Evolutionary conservation across 2,888 invertebrate genomes (phyloP), one percentile per base, ranked within the genome.

Genomic region (Yponomeuta cagnagella): DNA sequence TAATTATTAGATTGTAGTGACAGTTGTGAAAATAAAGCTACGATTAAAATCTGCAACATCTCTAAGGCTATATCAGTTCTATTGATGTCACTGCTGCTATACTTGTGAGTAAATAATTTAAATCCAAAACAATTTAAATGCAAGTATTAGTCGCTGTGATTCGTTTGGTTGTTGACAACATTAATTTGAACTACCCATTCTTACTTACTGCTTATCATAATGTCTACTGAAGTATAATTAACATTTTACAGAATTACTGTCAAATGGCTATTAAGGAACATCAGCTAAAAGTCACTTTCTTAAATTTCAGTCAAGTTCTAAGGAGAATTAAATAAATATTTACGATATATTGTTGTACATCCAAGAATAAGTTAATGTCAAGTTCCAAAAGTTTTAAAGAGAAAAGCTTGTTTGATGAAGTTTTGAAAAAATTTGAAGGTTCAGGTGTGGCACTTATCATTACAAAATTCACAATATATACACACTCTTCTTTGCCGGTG

Each of bases 401-500:
- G 12, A 65, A 31, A 30, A 30, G 33, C 15, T 64, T 31, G 8
- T 65, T 65, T 30, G 65, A 31, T 10, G 6, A 65, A 65, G 30
- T 33, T 65, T 31, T 10, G 33, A 65, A 65, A 33, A 43, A 43
- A 43, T 65, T 30, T 65, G 1, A 30, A 64, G 65, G 9, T 4
- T 33, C 10, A 58, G 52, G 52, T 58, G 52, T 58, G 15, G 52
- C 52, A 58, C 52, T 58, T 58, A 58, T 58, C 8, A 58, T 58
- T 58, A 58, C 52, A 15, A 58, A 58, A 58, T 58, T 58, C 52
- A 58, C 52, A 58, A 58, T 58, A 58, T 58, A 15, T 58, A 71
- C 69, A 69, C 48, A 63, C 58, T 67, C 23, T 30, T 63, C 76
- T 77, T 80, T 80, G 81, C 83, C 80, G 88, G 89, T 88, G 89